A percentile compares a stretch with the other conserved stretches of the same genome.
phyloP scores from a whole-genome alignment of 2,113 vertebrate genomes.

The Bambusicola thoracicus region DNA sequence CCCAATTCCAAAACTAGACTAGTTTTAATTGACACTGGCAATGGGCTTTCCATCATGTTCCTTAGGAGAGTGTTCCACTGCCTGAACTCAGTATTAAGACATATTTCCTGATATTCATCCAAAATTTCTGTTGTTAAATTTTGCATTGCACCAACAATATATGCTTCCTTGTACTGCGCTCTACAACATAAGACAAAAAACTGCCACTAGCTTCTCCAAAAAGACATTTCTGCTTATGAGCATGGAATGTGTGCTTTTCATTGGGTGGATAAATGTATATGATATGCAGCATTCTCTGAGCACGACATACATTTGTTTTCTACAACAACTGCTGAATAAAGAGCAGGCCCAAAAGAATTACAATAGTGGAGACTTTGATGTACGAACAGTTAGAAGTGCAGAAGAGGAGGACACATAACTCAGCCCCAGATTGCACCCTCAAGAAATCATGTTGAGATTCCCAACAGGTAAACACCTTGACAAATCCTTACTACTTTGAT shows the following conservation, averaged over 20 bases:
- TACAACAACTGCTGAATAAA: slow-evolving; percentile 67
- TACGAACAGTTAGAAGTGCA: slow-evolving; percentile 29
- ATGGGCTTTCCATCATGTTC: slow-evolving; percentile 46
- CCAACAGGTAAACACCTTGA: slow-evolving; percentile 78
- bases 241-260: not conserved
- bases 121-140: slow-evolving; percentile 24
- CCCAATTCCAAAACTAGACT: slow-evolving; percentile 34
- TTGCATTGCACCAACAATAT: not conserved
- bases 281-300: slow-evolving; percentile 39
- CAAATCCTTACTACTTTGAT: slow-evolving; percentile 75
- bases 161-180: not conserved
- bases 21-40: slow-evolving; percentile 56
- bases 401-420: slow-evolving; percentile 71
- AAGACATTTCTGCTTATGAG: not conserved
- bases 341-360: slow-evolving; percentile 67
- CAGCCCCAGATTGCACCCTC: slow-evolving; percentile 75
- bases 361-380: slow-evolving; percentile 62
- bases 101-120: slow-evolving; percentile 35
- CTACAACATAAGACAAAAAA: not conserved
- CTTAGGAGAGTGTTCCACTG: slow-evolving; percentile 35
- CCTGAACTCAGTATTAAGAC: slow-evolving; percentile 29
- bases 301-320: slow-evolving; percentile 62
- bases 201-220: not conserved
- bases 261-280: slow-evolving; percentile 2
- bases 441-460: slow-evolving; percentile 82